A percentile compares a stretch with the other conserved stretches of the same genome.
Conservation (phyloP, 2,113 vertebrate genomes). For the Malurus alboscapulatus region DNA sequence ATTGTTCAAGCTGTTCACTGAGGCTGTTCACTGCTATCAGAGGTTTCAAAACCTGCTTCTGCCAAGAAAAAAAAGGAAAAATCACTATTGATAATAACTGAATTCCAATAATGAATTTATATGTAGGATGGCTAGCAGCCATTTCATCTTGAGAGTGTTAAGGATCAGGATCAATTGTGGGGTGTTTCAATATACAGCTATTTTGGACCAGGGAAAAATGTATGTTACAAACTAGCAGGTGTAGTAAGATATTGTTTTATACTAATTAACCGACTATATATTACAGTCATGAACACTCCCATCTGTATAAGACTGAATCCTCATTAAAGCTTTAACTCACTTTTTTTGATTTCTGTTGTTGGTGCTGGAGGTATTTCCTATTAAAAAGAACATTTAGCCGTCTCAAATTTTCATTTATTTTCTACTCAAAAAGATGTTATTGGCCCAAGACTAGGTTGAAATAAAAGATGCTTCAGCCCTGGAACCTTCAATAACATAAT, state of each 20-base stretch:
- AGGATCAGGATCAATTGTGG: not conserved
- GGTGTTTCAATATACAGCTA: not conserved
- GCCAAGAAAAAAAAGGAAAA: not conserved
- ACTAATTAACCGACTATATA: not conserved
- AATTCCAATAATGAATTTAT: not conserved
- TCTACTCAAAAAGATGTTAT: not conserved
- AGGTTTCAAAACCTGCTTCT: not conserved
- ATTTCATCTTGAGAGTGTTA: not conserved
- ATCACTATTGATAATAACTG: not conserved
- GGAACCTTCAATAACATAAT: not conserved
- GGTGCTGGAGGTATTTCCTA: not conserved
- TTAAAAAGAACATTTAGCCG: not conserved
- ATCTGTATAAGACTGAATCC: not conserved
- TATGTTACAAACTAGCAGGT: not conserved
- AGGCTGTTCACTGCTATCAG: not conserved
- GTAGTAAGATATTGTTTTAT: not conserved
- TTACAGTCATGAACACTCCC: not conserved
- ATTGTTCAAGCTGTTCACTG: not conserved
- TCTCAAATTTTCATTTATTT: not conserved
- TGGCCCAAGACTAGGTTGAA: not conserved
- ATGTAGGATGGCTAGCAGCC: not conserved
- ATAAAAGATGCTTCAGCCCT: not conserved
- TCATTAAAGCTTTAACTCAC: not conserved
- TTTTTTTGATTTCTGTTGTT: not conserved
- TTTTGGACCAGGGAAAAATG: not conserved